Base-by-base conservation (phyloP, 2,113 vertebrate species). In the Donacobius atricapilla region DNA sequence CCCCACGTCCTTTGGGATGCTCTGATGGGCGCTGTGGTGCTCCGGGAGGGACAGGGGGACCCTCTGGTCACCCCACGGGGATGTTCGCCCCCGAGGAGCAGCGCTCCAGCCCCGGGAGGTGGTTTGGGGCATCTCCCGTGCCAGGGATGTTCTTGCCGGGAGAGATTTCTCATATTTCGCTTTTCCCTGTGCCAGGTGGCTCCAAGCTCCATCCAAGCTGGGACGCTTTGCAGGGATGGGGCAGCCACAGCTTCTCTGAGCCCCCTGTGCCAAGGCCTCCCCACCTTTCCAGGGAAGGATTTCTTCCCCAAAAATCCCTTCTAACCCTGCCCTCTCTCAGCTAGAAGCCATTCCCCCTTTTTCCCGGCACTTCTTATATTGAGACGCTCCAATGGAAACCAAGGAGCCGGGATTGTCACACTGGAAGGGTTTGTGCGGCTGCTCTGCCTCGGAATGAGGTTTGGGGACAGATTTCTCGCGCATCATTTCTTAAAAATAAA, bases 341-440 rank as follows among this genome's bases (percentile, higher is more conserved):
- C 60, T n/a, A 30, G 45, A 21, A 75, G 6, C 28, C 53, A 2
- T 47, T 30, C 30, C 61, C 18, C 5, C 25, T 35, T 54, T 54
- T 13, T 23, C 54, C 47, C 6, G 2, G 10, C 47, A 0, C n/a
- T 13, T 1, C 7, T 15, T 35, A 7, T 1, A 30, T 6, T 9
- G 72, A 63, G 80, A 22, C 25, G 53, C 53, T 44, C 16, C 51
- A 1, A 2, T 3, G 35, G 5, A 27, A 58, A 2, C 12, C 11
- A 1, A 47, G 27, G 63, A 78, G 60, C 28, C 3, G 63, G 76
- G 68, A 21, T 8, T 4, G 9, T 16, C 76, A 1, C 39, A 0
- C 11, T 19, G 19, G 10, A 0, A 31, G 71, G 48, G 56, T 0
- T 0, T 10, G 35, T 2, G 3, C 1, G 3, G 3, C 25, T 8